phyloP scores from a whole-genome alignment of 2,888 invertebrate genomes.

The Microplitis manilae region DNA sequence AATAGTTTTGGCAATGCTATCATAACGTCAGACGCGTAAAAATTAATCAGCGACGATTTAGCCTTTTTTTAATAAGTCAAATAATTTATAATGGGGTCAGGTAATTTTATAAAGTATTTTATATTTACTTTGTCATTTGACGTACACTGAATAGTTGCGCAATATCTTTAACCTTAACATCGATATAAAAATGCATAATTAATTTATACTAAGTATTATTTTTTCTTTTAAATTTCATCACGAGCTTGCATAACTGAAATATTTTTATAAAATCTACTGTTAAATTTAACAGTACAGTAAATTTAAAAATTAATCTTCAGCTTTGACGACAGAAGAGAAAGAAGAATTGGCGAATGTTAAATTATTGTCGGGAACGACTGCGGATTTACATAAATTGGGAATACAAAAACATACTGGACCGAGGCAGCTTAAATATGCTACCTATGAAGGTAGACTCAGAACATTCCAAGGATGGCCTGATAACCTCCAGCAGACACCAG shows the following conservation, averaged over 20 bases:
- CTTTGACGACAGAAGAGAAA: conserved; percentile 54
- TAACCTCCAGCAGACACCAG: conserved; percentile 82
- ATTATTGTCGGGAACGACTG: conserved; percentile 59
- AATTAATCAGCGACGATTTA: conserved; percentile 44
- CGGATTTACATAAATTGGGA: conserved; percentile 75
- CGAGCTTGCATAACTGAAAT: conserved; percentile 31
- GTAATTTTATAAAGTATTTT: conserved; percentile 45
- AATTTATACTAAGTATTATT: conserved; percentile 7
- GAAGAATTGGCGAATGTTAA: conserved; percentile 69
- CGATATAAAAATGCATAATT: conserved; percentile 13
- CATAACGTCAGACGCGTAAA: conserved; percentile 48
- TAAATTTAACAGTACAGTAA: not conserved
- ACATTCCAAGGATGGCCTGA: conserved; percentile 86
- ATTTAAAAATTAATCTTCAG: conserved; percentile 35
- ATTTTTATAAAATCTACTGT: not conserved
- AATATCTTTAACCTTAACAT: not conserved
- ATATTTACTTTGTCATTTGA: not conserved
- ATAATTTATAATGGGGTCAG: conserved; percentile 56
- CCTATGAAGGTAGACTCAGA: conserved; percentile 79
- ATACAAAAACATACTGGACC: conserved; percentile 76
- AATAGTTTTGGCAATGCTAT: conserved; percentile 57
- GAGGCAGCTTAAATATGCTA: conserved; percentile 79
- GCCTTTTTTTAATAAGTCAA: conserved; percentile 41
- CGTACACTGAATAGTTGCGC: not conserved
- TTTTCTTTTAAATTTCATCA: conserved; percentile 24